phyloP scores from a whole-genome alignment of 1,140 invertebrate species.

The Calephelis virginiensis region DNA sequence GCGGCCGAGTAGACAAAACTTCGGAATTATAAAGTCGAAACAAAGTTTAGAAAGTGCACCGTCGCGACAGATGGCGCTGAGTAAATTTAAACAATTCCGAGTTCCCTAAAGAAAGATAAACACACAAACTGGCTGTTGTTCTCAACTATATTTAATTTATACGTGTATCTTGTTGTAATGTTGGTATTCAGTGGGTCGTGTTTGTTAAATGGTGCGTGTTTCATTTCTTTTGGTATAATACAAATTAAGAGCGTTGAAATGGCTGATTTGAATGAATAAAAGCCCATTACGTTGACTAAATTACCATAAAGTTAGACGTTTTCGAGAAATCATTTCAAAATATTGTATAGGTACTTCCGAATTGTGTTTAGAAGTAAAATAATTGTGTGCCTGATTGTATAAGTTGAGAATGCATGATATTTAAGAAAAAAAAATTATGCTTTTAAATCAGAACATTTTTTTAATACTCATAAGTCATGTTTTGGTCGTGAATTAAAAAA shows the following conservation, averaged over 20 bases:
- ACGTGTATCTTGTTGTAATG: conserved; percentile 18
- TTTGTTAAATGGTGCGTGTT: conserved; percentile 25
- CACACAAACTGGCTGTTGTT: conserved; percentile 35
- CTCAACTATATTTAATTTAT: conserved; percentile 27
- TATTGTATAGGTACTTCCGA: no score
- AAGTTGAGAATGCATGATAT: no score
- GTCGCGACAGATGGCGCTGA: conserved; percentile 40
- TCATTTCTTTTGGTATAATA: conserved; percentile 3
- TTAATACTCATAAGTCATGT: no score
- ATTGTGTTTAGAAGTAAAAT: no score
- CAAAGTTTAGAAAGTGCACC: conserved; percentile 19
- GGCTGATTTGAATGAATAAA: neutral
- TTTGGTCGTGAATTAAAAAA: no score
- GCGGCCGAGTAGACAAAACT: conserved; percentile 17
- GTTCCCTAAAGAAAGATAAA: conserved; percentile 30
- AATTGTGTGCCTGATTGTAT: no score
- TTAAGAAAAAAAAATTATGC: no score
- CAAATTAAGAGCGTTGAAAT: conserved; percentile 1
- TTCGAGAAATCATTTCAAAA: neutral
- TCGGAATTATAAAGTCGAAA: conserved; percentile 11
- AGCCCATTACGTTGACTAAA: neutral
- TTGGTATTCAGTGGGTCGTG: conserved; percentile 22
- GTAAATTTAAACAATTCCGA: conserved; percentile 38
- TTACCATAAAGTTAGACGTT: neutral
- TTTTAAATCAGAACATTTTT: no score